Conservation (phyloP, 2,113 vertebrate genomes). For the Pollimyrus isidori region DNA sequence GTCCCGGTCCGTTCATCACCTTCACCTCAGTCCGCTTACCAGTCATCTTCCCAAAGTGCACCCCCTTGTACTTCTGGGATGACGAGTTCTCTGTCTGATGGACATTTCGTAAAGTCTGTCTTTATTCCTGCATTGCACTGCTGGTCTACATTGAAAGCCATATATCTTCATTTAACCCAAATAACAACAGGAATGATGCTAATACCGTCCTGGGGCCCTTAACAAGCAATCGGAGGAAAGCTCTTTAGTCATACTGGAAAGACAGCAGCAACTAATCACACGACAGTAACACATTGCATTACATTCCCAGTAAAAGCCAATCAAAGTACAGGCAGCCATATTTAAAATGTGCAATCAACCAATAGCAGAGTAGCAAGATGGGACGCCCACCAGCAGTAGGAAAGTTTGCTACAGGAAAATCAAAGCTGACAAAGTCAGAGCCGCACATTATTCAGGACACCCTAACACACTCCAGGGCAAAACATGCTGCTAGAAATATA, state of each 20-base stretch:
- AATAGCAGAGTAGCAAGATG: not conserved
- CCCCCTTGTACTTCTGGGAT: conserved; percentile 61
- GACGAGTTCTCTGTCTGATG: conserved; percentile 44
- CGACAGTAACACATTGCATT: not conserved
- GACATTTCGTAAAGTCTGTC: not conserved
- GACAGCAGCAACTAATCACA: not conserved
- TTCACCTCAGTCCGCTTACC: conserved; percentile 45
- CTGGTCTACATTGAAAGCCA: not conserved
- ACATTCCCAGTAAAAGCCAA: not conserved
- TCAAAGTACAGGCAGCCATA: not conserved
- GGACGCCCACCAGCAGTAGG: not conserved
- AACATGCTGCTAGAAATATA: not conserved
- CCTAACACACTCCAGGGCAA: not conserved
- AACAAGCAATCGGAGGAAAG: not conserved
- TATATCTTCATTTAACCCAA: not conserved
- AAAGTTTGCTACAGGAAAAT: not conserved
- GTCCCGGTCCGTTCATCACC: conserved; percentile 46
- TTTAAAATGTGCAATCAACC: not conserved
- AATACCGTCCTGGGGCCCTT: not conserved
- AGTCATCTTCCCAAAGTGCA: conserved; percentile 58
- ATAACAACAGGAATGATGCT: conserved; percentile 6
- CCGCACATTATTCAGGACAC: not conserved
- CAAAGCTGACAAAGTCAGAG: not conserved
- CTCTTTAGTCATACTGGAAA: not conserved
- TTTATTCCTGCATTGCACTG: not conserved